A percentile compares a stretch with the other conserved stretches of the same genome.
phyloP scores from a whole-genome alignment of 1,140 invertebrate species.

The Cherax quadricarinatus region DNA sequence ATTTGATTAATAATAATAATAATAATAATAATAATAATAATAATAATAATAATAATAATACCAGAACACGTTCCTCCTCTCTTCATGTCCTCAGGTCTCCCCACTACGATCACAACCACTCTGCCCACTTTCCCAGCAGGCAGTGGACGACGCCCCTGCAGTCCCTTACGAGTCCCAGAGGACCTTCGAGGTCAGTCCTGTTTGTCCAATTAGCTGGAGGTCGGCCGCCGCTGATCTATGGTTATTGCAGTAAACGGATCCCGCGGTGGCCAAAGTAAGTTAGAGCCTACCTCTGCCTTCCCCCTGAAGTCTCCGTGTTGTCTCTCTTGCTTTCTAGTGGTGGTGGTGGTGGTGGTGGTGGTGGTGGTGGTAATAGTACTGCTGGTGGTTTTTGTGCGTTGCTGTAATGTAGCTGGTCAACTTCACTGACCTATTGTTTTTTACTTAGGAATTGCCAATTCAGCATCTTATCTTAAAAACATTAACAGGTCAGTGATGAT shows the following conservation, averaged over 20 bases:
- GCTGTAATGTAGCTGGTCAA: too few species aligned
- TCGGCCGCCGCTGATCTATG: slow-evolving; percentile 26
- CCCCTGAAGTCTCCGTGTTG: neutral
- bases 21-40: too few species aligned
- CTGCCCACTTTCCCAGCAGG: neutral
- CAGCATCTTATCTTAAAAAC: too few species aligned
- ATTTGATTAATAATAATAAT: too few species aligned
- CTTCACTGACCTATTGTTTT: too few species aligned
- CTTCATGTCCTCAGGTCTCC: too few species aligned
- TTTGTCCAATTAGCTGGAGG: slow-evolving; percentile 45
- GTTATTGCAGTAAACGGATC: slow-evolving; percentile 51
- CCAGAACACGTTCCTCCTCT: too few species aligned
- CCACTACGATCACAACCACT: too few species aligned
- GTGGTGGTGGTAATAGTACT: neutral
- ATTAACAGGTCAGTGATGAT: too few species aligned
- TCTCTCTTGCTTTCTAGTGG: neutral
- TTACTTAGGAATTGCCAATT: too few species aligned
- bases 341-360: neutral
- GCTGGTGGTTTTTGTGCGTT: neutral
- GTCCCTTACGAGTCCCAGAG: slow-evolving; percentile 36
- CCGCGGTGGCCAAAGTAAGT: slow-evolving; percentile 26
- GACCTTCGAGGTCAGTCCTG: slow-evolving; percentile 30
- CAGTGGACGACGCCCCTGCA: neutral
- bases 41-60: too few species aligned
- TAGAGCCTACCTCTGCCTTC: neutral